Evolutionary conservation across 1,140 invertebrate genomes (phyloP).

Genomic region (Papilio xuthus): DNA sequence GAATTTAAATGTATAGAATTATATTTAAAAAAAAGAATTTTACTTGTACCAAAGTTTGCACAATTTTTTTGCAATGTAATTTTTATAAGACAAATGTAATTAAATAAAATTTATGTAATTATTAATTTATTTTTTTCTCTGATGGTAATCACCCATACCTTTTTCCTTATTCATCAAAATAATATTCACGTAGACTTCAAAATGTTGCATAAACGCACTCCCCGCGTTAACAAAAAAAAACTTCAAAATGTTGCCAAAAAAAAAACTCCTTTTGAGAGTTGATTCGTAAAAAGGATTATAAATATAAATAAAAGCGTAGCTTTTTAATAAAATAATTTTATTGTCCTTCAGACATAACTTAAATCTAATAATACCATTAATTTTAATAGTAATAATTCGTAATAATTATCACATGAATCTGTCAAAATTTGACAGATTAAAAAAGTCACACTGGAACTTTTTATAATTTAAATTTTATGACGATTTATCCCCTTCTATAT

Average conservation of each 20-base stretch:
- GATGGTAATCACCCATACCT: background rate
- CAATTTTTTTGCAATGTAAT: background rate
- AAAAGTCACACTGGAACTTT: constrained; percentile 43
- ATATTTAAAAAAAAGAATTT: background rate
- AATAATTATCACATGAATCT: constrained; percentile 62
- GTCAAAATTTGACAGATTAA: constrained; percentile 37
- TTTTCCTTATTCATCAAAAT: background rate
- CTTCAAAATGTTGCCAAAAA: no score
- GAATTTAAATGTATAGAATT: background rate
- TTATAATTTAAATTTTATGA: constrained; percentile 17
- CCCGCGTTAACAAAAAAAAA: no score
- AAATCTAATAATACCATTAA: constrained; percentile 58
- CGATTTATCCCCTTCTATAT: no score
- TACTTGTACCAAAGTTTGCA: constrained; percentile 2
- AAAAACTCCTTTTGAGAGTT: no score
- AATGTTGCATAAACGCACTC: no score
- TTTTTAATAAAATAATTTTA: background rate
- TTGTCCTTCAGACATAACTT: constrained; percentile 42
- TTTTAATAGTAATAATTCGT: constrained; percentile 54
- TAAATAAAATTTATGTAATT: background rate
- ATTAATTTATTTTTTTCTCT: background rate
- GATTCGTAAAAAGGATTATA: no score
- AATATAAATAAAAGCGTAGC: no score
- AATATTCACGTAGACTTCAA: no score
- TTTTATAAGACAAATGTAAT: background rate